Evolutionary conservation across 64 coral and sea anemone species (phyloP).

Genomic region (Catalaphyllia jardinei): DNA sequence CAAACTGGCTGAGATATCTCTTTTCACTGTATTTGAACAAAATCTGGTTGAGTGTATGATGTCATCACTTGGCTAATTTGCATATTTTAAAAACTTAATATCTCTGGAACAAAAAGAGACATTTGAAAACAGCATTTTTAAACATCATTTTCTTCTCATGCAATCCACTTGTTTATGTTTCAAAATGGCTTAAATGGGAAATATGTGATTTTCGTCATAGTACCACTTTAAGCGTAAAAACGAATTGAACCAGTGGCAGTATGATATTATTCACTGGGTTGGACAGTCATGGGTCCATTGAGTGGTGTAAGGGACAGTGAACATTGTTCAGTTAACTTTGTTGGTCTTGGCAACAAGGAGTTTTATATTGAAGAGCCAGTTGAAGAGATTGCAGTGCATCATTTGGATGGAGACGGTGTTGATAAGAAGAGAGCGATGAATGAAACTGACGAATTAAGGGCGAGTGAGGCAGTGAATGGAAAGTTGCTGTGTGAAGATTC

Average conservation of each 20-base stretch:
- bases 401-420: not conserved
- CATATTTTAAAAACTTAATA: too few relatives aligned
- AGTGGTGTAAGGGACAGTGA: not conserved
- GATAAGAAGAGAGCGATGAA: not conserved
- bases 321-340: slow-evolving; percentile 17
- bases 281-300: not conserved
- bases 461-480: not conserved
- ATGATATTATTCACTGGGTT: not conserved
- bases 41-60: too few relatives aligned
- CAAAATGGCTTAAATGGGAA: too few relatives aligned
- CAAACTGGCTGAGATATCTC: too few relatives aligned
- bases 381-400: not conserved
- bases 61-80: too few relatives aligned
- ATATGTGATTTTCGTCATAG: too few relatives aligned
- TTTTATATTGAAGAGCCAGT: not conserved
- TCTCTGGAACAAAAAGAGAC: too few relatives aligned
- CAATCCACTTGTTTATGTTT: too few relatives aligned
- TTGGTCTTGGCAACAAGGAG: not conserved
- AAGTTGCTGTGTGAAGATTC: not conserved
- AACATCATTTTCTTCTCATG: too few relatives aligned
- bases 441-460: not conserved
- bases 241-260: slow-evolving; percentile 35
- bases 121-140: too few relatives aligned
- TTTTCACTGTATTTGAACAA: too few relatives aligned
- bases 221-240: too few relatives aligned